Conservation (phyloP, 1,140 invertebrate species). For the Pachyrhynchus sulphureomaculatus region DNA sequence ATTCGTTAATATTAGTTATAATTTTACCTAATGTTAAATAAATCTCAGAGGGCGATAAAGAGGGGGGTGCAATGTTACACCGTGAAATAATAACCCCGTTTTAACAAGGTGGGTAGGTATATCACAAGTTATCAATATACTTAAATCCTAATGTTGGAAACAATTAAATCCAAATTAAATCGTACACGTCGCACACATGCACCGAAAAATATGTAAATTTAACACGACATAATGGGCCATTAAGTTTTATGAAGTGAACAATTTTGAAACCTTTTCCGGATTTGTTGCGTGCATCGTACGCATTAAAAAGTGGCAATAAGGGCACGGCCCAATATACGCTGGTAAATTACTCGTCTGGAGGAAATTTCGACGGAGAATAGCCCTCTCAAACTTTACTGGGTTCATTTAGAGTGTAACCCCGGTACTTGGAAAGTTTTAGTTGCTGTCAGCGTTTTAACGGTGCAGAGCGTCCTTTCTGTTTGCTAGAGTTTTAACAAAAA, state of each 20-base stretch:
- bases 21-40: too few relatives aligned
- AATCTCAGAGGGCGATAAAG: not conserved
- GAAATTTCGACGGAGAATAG: too few relatives aligned
- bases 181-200: constrained; percentile 29
- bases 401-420: too few relatives aligned
- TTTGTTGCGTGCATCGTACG: constrained; percentile 22
- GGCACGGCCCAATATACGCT: constrained; percentile 5
- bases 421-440: too few relatives aligned
- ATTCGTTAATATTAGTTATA: too few relatives aligned
- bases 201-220: constrained; percentile 34
- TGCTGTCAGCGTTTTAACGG: too few relatives aligned
- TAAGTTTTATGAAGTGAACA: constrained; percentile 23
- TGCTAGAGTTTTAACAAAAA: too few relatives aligned
- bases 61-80: not conserved
- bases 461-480: too few relatives aligned
- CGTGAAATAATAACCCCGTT: constrained; percentile 15
- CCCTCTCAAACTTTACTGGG: too few relatives aligned
- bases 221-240: constrained; percentile 33
- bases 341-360: too few relatives aligned
- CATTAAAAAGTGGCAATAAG: constrained; percentile 32
- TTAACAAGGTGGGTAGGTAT: constrained; percentile 23
- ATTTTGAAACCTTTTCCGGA: constrained; percentile 29
- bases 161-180: constrained; percentile 33
- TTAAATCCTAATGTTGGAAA: constrained; percentile 14
- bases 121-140: constrained; percentile 12